phyloP scores from a whole-genome alignment of 2,888 invertebrate species.

The Dilophus febrilis region DNA sequence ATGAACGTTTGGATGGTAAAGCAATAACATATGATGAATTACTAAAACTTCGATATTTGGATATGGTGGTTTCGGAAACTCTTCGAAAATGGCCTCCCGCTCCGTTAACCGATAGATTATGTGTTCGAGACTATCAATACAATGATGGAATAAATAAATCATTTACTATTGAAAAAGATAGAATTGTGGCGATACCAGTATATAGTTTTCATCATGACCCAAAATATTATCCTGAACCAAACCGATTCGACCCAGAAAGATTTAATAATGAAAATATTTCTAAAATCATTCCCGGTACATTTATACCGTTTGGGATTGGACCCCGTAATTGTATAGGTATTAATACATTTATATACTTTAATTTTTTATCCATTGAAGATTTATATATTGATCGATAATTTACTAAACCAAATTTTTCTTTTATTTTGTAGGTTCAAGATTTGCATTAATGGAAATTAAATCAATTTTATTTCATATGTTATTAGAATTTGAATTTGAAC shows the following conservation, averaged over 20 bases:
- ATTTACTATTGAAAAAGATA: constrained; percentile 1
- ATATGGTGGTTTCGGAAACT: constrained; percentile 28
- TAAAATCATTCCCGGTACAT: constrained; percentile 7
- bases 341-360: too few species aligned
- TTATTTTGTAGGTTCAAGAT: constrained; percentile 4
- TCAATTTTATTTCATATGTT: constrained; percentile 6
- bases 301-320: constrained; percentile 10
- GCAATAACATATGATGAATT: constrained; percentile 35
- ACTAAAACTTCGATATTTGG: constrained; percentile 39
- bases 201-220: background rate
- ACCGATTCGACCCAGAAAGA: constrained; percentile 21
- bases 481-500: constrained; percentile 5
- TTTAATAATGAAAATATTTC: constrained; percentile 12
- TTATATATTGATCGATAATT: too few species aligned
- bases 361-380: too few species aligned
- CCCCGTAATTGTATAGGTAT: constrained; percentile 8
- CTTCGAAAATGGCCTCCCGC: constrained; percentile 5
- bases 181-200: background rate
- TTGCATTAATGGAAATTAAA: constrained; percentile 9
- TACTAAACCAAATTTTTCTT: too few species aligned
- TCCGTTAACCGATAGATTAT: constrained; percentile 1
- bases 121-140: background rate
- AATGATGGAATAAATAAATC: background rate
- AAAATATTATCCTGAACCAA: background rate
- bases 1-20: constrained; percentile 22